These are phyloP conservation scores for Manacus vitellinus DNA, from an alignment of 2,113 vertebrate genomes.

Conservation along the genomic window DNA sequence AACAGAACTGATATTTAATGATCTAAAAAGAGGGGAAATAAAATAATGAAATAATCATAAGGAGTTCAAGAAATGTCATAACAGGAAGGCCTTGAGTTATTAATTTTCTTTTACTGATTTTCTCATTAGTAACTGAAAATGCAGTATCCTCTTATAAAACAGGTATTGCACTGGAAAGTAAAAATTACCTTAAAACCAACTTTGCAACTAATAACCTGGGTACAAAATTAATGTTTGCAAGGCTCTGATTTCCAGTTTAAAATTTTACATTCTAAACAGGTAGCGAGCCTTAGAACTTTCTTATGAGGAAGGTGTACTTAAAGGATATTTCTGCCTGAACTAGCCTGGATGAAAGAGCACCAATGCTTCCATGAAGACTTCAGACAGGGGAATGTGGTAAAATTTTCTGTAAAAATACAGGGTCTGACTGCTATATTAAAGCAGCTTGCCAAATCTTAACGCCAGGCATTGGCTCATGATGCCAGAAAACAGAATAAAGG, in stretches of 20 bases:
- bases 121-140: conserved; percentile 79
- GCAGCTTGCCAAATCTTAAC: background rate
- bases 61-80: conserved; percentile 80
- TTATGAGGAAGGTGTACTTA: background rate
- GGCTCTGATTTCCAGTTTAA: background rate
- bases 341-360: background rate
- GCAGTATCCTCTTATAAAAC: conserved; percentile 77
- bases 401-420: background rate
- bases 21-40: conserved; percentile 95
- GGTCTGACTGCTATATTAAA: background rate
- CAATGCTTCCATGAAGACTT: background rate
- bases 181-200: background rate
- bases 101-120: conserved; percentile 70
- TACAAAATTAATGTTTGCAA: background rate
- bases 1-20: conserved; percentile 98
- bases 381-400: background rate
- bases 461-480: background rate
- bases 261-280: background rate
- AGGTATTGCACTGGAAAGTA: background rate
- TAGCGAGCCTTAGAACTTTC: background rate
- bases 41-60: conserved; percentile 84
- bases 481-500: background rate
- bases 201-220: background rate
- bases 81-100: conserved; percentile 82
- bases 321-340: background rate